Evolutionary conservation across 2,113 vertebrate species (phyloP).

Genomic region (Heterochromis multidens): DNA sequence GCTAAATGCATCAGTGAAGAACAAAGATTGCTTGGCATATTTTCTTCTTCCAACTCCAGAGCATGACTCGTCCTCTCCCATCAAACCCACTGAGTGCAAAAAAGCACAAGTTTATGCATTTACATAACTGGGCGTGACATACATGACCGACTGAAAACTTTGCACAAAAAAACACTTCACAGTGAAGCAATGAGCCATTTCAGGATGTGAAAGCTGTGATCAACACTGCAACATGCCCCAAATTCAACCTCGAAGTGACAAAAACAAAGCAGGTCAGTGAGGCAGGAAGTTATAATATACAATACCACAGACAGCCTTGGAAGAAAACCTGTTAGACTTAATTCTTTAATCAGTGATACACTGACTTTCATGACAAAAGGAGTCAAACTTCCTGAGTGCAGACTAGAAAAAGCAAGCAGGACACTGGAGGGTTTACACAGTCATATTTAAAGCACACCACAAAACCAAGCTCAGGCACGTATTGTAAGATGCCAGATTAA

Average conservation of each 20-base stretch:
- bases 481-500: background rate
- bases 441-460: background rate
- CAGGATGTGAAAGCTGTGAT: conserved; percentile 31
- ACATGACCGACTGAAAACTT: background rate
- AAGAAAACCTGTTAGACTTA: background rate
- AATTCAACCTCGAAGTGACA: background rate
- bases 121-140: background rate
- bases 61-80: background rate
- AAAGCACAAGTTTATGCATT: background rate
- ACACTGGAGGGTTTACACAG: background rate
- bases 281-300: background rate
- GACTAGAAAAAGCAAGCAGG: background rate
- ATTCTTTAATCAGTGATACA: background rate
- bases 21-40: background rate
- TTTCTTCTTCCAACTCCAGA: background rate
- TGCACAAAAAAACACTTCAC: background rate
- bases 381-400: conserved; percentile 9
- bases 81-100: background rate
- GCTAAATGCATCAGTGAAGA: rapidly evolving
- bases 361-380: background rate
- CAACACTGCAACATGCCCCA: background rate
- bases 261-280: conserved; percentile 5
- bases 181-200: background rate
- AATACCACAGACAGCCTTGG: background rate
- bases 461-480: background rate